Conservation (phyloP, 1,140 invertebrate genomes). For the Aphelenchoides fujianensis region DNA sequence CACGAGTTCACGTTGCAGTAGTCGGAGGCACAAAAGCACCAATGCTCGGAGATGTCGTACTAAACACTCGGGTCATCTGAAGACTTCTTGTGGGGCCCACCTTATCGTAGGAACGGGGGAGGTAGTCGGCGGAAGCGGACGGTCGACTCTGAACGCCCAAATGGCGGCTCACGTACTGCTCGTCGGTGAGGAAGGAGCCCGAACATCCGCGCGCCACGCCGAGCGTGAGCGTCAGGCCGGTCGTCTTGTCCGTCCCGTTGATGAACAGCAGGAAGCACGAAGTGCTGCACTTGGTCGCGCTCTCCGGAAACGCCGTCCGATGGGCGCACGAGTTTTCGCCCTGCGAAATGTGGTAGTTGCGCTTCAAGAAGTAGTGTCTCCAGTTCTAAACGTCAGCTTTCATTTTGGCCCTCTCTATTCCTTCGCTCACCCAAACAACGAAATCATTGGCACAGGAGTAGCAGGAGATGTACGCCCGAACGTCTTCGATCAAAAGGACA, state of each 20-base stretch:
- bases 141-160: conserved; percentile 41
- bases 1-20: conserved; percentile 45
- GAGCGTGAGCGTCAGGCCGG: conserved; percentile 34
- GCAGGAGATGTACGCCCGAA: conserved; percentile 18
- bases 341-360: conserved; percentile 46
- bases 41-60: conserved; percentile 50
- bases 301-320: conserved; percentile 38
- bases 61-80: conserved; percentile 24
- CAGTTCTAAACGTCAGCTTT: conserved; percentile 46
- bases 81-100: no score
- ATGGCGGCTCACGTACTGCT: conserved; percentile 47
- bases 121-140: conserved; percentile 48
- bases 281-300: conserved; percentile 33
- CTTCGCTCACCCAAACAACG: conserved; percentile 41
- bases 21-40: conserved; percentile 54
- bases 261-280: conserved; percentile 50
- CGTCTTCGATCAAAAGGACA: neutral
- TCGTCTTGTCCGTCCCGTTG: conserved; percentile 48
- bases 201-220: conserved; percentile 53
- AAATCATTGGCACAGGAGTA: conserved; percentile 52
- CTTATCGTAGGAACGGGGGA: conserved; percentile 48
- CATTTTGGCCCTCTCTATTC: neutral
- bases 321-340: conserved; percentile 43
- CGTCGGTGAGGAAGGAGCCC: conserved; percentile 45
- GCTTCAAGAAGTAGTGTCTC: conserved; percentile 55